Percentiles rank a stretch among this genome's conserved stretches.
Evolutionary conservation across 2,797 vertebrate genomes (phyloP).

Genomic region (Catamblyrhynchus diadema): DNA sequence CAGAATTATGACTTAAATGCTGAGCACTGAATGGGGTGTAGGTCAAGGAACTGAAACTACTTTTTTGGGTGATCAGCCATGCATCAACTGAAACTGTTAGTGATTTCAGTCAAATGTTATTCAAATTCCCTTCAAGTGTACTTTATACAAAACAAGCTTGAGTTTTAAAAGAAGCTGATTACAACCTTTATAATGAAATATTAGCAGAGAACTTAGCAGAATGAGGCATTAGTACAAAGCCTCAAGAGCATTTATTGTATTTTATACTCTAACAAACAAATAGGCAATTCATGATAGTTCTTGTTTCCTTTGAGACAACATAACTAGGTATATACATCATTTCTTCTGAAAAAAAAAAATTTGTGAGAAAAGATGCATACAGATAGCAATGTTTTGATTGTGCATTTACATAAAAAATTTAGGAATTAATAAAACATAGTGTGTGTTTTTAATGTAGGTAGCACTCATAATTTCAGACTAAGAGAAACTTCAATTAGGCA

Average conservation of each 20-base stretch:
- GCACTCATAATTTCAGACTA: background rate
- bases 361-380: background rate
- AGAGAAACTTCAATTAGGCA: background rate
- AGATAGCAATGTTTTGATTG: background rate
- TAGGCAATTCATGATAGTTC: background rate
- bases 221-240: background rate
- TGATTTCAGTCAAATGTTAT: background rate
- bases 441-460: background rate
- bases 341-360: background rate
- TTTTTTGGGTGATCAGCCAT: background rate
- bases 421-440: background rate
- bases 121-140: background rate
- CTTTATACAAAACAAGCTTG: background rate
- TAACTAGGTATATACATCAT: rapidly evolving
- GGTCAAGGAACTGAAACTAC: background rate
- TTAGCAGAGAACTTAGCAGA: background rate
- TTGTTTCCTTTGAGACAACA: background rate
- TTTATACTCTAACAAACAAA: background rate
- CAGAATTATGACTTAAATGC: background rate
- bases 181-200: background rate
- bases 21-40: background rate
- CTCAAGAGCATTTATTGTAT: background rate
- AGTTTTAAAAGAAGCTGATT: background rate
- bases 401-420: background rate
- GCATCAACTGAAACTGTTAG: background rate